Conservation (phyloP, 2,113 vertebrate genomes). For the Myocastor coypus region DNA sequence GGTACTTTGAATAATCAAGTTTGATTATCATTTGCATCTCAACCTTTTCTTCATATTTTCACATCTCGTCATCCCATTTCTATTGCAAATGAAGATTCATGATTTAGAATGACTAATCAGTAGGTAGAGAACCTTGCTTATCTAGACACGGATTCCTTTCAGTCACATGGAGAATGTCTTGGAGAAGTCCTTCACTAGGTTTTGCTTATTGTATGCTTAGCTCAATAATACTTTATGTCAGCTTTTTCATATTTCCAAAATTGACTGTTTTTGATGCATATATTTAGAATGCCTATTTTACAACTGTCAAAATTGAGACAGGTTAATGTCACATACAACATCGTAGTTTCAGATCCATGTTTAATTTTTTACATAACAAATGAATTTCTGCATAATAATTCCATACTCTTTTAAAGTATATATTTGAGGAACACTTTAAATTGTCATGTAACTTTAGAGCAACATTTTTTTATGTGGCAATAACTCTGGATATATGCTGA, state of each 20-base stretch:
- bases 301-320: conserved; percentile 72
- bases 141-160: neutral
- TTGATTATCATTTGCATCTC: conserved; percentile 47
- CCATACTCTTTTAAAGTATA: neutral
- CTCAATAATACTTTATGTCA: conserved; percentile 55
- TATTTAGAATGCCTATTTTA: conserved; percentile 69
- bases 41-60: conserved; percentile 48
- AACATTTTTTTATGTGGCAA: neutral
- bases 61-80: conserved; percentile 38
- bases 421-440: neutral
- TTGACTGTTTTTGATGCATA: conserved; percentile 68
- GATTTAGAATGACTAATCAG: conserved; percentile 68
- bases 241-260: conserved; percentile 68
- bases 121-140: conserved; percentile 58
- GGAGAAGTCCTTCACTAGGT: conserved; percentile 39
- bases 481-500: neutral
- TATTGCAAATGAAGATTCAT: conserved; percentile 68
- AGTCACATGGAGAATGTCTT: conserved; percentile 70
- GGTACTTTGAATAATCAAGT: conserved; percentile 38
- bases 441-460: neutral
- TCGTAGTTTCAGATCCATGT: neutral
- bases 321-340: conserved; percentile 52
- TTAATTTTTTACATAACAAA: conserved; percentile 5
- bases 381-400: neutral
- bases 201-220: conserved; percentile 69